Evolutionary conservation across 2,888 invertebrate species (phyloP).

Genomic region (Belgica antarctica): DNA sequence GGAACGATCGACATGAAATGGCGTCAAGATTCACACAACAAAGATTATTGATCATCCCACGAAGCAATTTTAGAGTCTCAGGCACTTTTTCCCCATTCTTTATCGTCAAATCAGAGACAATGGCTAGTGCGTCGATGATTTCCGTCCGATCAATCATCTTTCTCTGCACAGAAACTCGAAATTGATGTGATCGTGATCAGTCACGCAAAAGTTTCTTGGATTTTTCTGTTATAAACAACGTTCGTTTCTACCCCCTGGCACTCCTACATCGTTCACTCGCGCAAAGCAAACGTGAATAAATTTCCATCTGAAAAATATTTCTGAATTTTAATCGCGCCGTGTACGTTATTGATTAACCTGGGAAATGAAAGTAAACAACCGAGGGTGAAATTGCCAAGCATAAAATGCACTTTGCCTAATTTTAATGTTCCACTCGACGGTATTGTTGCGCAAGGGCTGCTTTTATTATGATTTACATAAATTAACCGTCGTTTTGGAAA

Average conservation of each 20-base stretch:
- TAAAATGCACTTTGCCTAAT: conserved; percentile 6
- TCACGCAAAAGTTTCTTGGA: background rate
- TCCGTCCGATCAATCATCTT: conserved; percentile 42
- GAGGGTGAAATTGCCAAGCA: conserved; percentile 1
- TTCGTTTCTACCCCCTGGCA: conserved; percentile 31
- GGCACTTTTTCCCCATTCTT: background rate
- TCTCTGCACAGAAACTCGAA: background rate
- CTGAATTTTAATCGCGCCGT: conserved; percentile 23
- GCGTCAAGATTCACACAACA: conserved; percentile 43
- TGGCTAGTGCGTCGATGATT: conserved; percentile 4
- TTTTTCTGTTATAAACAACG: background rate
- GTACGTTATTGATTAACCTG: conserved; percentile 37
- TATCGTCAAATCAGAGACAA: background rate
- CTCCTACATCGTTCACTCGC: background rate
- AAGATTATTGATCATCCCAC: conserved; percentile 26
- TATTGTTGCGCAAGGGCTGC: background rate
- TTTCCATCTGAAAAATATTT: conserved; percentile 27
- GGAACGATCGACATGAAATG: background rate
- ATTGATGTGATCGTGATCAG: conserved; percentile 12
- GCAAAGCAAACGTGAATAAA: background rate
- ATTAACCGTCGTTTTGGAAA: background rate
- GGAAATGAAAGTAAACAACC: conserved; percentile 33
- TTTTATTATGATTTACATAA: conserved; percentile 9
- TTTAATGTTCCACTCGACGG: background rate
- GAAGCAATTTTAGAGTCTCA: background rate